These are phyloP conservation scores for Drosophila anomalata DNA, from an alignment of 2,888 invertebrate genomes.

Conservation along the genomic window DNA sequence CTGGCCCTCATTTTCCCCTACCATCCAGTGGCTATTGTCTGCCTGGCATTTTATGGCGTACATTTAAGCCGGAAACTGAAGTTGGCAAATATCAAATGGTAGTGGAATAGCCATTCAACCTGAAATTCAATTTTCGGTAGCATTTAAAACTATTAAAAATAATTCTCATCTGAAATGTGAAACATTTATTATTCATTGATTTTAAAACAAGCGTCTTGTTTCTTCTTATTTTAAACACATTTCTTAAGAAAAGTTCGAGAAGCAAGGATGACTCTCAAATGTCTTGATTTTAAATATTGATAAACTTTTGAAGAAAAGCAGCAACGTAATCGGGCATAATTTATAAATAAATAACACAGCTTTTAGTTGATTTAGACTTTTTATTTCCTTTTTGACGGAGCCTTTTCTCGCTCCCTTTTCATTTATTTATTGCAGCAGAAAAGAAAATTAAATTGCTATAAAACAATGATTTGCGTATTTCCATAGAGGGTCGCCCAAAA, in stretches of 20 bases:
- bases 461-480: constrained; percentile 69
- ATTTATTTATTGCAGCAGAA: constrained; percentile 58
- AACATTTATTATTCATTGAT: too few species aligned
- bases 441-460: constrained; percentile 69
- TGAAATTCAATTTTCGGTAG: not conserved
- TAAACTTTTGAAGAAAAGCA: constrained; percentile 33
- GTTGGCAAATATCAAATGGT: constrained; percentile 33
- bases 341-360: constrained; percentile 60
- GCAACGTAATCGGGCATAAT: constrained; percentile 53
- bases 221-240: constrained; percentile 38
- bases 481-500: constrained; percentile 11
- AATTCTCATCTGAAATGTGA: constrained; percentile 17
- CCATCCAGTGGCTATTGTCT: constrained; percentile 54
- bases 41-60: constrained; percentile 58
- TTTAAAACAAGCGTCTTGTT: too few species aligned
- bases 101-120: not conserved
- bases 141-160: not conserved
- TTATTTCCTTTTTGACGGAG: constrained; percentile 5
- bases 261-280: constrained; percentile 1
- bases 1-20: constrained; percentile 16
- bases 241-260: constrained; percentile 50
- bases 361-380: constrained; percentile 40
- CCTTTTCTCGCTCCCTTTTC: constrained; percentile 35
- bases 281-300: constrained; percentile 43
- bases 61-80: constrained; percentile 53